phyloP scores from a whole-genome alignment of 1,140 invertebrate genomes.

The Mylabris phalerata region DNA sequence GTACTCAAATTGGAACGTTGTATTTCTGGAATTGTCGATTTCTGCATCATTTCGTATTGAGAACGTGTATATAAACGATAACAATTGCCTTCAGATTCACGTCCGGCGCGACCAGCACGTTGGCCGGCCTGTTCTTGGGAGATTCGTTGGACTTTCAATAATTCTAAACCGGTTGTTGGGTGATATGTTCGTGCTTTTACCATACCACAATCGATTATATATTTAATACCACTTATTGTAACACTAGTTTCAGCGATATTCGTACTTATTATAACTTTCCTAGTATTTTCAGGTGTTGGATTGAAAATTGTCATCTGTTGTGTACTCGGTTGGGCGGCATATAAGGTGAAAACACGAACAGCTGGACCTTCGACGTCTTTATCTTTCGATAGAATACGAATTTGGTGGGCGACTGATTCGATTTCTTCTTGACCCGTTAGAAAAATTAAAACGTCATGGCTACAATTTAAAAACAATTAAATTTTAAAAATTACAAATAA shows the following conservation, averaged over 20 bases:
- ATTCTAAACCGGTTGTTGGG: slow-evolving; percentile 74
- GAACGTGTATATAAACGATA: slow-evolving; percentile 73
- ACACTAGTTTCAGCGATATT: slow-evolving; percentile 98
- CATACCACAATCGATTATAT: slow-evolving; percentile 91
- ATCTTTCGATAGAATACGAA: slow-evolving; percentile 66
- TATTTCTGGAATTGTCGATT: slow-evolving; percentile 81
- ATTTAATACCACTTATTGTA: slow-evolving; percentile 90
- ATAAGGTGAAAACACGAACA: slow-evolving; percentile 72
- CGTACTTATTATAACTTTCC: slow-evolving; percentile 93
- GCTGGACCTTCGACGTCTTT: slow-evolving; percentile 47
- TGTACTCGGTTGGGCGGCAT: slow-evolving; percentile 69
- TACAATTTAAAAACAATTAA: slow-evolving; percentile 43
- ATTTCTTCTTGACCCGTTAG: slow-evolving; percentile 99
- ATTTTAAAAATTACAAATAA: slow-evolving; percentile 4
- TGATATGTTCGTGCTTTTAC: slow-evolving; percentile 85
- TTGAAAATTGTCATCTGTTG: slow-evolving; percentile 76
- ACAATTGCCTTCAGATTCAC: slow-evolving; percentile 75
- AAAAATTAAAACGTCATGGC: slow-evolving; percentile 92
- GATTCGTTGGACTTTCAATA: slow-evolving; percentile 73
- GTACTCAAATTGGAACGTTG: slow-evolving; percentile 48
- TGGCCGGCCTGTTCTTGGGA: slow-evolving; percentile 92
- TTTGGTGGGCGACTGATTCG: slow-evolving; percentile 72
- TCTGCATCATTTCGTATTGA: slow-evolving; percentile 59
- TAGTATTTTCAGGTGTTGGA: slow-evolving; percentile 53
- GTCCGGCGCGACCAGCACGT: slow-evolving; percentile 81